Percentiles rank a stretch among this genome's conserved stretches.
Conservation (phyloP, 2,888 invertebrate species). For the Malacosoma neustria region DNA sequence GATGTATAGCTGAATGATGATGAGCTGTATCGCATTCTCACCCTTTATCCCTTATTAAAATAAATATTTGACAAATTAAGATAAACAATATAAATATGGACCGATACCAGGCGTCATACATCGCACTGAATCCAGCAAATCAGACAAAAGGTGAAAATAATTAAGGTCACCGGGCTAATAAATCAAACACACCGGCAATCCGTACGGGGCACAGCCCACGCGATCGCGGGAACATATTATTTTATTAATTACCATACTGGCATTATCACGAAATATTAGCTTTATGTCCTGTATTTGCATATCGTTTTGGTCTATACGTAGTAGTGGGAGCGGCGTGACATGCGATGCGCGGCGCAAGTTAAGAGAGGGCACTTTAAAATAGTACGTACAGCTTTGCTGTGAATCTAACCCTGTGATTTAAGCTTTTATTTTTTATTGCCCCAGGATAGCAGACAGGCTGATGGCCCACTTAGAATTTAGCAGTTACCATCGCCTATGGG, state of each 20-base stretch:
- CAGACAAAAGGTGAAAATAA: constrained; percentile 20
- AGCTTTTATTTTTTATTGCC: not conserved
- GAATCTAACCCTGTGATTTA: not conserved
- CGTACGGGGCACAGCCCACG: constrained; percentile 39
- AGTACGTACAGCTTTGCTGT: too few species aligned
- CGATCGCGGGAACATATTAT: constrained; percentile 60
- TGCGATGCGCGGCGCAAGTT: constrained; percentile 32
- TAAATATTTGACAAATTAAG: too few species aligned
- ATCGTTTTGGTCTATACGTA: constrained; percentile 58
- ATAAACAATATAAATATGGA: too few species aligned
- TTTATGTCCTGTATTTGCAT: constrained; percentile 72
- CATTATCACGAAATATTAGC: constrained; percentile 70
- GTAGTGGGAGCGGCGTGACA: constrained; percentile 48
- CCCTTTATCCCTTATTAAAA: too few species aligned
- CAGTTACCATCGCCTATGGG: too few species aligned
- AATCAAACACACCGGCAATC: constrained; percentile 49
- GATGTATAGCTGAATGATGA: too few species aligned
- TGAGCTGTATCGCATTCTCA: too few species aligned
- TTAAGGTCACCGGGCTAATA: constrained; percentile 41
- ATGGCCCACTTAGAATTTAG: too few species aligned
- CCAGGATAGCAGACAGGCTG: not conserved
- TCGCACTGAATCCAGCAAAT: not conserved
- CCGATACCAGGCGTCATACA: too few species aligned
- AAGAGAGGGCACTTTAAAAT: constrained; percentile 10
- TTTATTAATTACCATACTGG: constrained; percentile 64